Conservation (phyloP, 2,113 vertebrate species). For the Butastur rufipennis region DNA sequence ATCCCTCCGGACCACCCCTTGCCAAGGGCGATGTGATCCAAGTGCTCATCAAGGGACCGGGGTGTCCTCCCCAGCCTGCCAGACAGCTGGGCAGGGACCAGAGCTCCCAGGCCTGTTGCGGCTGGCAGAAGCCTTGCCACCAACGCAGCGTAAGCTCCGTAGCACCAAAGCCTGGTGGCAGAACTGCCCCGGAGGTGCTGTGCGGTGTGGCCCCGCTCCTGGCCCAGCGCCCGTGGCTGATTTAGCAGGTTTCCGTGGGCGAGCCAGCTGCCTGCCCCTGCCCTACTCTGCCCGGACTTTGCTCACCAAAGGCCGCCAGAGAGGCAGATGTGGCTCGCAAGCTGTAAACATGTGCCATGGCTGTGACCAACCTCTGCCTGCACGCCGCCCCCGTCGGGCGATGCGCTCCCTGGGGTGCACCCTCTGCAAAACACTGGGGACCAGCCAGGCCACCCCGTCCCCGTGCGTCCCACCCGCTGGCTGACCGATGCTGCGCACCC, state of each 20-base stretch:
- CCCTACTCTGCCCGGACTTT: neutral
- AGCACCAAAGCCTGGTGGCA: rapidly evolving
- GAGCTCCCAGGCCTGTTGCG: neutral
- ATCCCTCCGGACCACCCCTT: rapidly evolving
- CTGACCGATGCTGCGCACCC: neutral
- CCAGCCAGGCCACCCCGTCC: neutral
- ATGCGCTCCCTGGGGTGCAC: rapidly evolving
- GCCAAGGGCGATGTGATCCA: rapidly evolving
- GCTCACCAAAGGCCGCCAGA: neutral
- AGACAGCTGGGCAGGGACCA: neutral
- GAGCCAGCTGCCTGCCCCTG: neutral
- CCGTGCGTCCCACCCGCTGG: rapidly evolving
- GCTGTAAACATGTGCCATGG: rapidly evolving
- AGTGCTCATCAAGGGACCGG: rapidly evolving
- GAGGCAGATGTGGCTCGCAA: neutral
- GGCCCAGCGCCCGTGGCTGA: neutral
- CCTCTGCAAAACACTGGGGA: neutral
- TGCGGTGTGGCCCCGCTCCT: neutral
- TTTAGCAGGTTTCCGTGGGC: neutral
- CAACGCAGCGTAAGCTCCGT: rapidly evolving
- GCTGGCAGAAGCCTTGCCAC: neutral
- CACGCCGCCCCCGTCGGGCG: neutral
- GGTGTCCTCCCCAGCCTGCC: neutral
- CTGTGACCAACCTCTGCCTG: neutral
- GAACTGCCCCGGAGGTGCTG: neutral